Percentiles rank a stretch among this genome's conserved stretches.
These are phyloP conservation scores for Hyperopisus bebe DNA, from an alignment of 2,113 vertebrate species.

Conservation along the genomic window DNA sequence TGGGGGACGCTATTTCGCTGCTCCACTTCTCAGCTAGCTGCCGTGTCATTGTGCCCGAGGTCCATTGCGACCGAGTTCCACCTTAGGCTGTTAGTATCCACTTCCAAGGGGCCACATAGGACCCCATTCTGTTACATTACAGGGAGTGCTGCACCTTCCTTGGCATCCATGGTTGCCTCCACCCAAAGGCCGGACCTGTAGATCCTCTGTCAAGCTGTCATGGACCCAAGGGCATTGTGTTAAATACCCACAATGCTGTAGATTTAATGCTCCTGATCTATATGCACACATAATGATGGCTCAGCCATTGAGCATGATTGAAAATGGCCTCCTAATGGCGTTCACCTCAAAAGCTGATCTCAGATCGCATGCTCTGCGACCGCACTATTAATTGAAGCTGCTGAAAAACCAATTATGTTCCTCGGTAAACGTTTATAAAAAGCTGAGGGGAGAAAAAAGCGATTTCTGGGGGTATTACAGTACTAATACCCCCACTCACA, in stretches of 20 bases:
- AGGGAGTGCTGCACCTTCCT: background rate
- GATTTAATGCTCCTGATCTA: background rate
- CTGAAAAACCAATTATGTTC: background rate
- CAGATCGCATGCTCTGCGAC: background rate
- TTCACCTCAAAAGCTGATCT: background rate
- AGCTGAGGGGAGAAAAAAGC: background rate
- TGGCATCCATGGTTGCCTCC: no score
- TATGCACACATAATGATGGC: background rate
- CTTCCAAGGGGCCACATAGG: background rate
- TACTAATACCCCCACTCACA: background rate
- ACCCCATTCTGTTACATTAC: background rate
- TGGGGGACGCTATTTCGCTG: constrained; percentile 44
- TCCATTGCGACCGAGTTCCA: constrained; percentile 34
- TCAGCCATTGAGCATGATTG: background rate
- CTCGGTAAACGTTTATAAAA: background rate
- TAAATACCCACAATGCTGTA: background rate
- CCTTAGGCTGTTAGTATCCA: constrained; percentile 12
- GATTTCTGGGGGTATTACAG: background rate
- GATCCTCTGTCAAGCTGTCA: background rate
- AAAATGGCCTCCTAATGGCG: background rate
- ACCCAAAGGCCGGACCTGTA: background rate
- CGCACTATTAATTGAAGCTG: background rate
- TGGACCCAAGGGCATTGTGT: background rate
- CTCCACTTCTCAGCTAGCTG: constrained; percentile 50
- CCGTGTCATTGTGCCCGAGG: constrained; percentile 41